These are phyloP conservation scores for Sturnira hondurensis DNA, from an alignment of 2,113 vertebrate species.

Conservation along the genomic window DNA sequence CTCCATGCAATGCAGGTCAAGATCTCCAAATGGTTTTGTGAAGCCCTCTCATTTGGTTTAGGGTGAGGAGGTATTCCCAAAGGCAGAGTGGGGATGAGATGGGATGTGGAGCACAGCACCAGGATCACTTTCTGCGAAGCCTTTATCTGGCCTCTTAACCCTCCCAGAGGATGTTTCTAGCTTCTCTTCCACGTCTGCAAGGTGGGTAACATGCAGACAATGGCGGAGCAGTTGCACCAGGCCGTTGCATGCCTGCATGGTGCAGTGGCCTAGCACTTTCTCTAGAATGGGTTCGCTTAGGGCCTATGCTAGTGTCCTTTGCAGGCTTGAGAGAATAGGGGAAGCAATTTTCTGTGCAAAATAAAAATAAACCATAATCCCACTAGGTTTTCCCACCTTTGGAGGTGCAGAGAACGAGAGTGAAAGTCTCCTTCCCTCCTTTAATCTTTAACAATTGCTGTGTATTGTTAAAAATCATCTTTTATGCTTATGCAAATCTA, in stretches of 20 bases:
- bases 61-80: neutral
- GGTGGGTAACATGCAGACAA: neutral
- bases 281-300: neutral
- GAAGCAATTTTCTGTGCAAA: slow-evolving; percentile 10
- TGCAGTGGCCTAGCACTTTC: neutral
- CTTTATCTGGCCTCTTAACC: neutral
- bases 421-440: neutral
- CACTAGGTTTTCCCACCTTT: neutral
- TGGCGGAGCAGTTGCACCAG: neutral
- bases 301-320: neutral
- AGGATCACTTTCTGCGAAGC: neutral
- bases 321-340: neutral
- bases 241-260: neutral
- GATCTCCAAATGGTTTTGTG: neutral
- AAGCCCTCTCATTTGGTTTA: neutral
- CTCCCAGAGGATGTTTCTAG: neutral
- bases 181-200: neutral
- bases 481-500: neutral
- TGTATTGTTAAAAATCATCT: neutral
- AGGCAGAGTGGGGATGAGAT: neutral
- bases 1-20: neutral
- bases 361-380: neutral
- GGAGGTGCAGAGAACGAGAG: neutral
- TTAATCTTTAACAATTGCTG: neutral
- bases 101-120: neutral